Evolutionary conservation across 1,140 invertebrate species (phyloP), one percentile per base, ranked within the genome.

Genomic region (Eubasilissa regina): DNA sequence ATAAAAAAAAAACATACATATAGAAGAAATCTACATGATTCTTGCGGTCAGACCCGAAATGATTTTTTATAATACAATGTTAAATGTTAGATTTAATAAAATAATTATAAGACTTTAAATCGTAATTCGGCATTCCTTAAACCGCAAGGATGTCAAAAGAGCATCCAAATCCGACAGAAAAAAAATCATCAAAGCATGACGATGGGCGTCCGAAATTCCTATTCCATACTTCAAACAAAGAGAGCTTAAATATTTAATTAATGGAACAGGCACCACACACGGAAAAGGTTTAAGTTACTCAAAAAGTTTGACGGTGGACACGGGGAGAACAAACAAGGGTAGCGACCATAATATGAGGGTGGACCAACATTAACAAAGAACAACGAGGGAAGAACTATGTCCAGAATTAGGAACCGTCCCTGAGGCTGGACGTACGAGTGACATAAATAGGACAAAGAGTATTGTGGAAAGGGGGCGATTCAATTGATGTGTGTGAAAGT

Each of bases 221-320:
- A 15, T 48, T 48, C 51, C 70, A 60, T 55, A 77, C 73, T 48
- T 77, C 74, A 76, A 60, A 80, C 79, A 80, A 80, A 77, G 64
- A 56, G 51, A 6, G 66, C 73, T 62, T 80, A 80, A 80, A 80
- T 77, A 77, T 80, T 80, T 80, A 80, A 80, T 80, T 80, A 80
- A 80, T 80, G 51, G 72, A 79, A 70, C 58, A 55, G 48, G 47
- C 72, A 75, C 73, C 72, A 79, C 78, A 75, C 17, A 75, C 13
- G 19, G 72, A 35, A 53, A 80, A 60, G 79, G 74, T 64, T 76
- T 76, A 77, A 77, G 48, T 75, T 80, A 80, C 62, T 75, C 55
- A 75, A 80, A 80, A 80, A 80, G 72, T 80, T 80, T 55, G 44
- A 58, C 72, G 51, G 25, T 56, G 78, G 78, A 66, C 78, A 75